Evolutionary conservation across 1,140 invertebrate species (phyloP).

Genomic region (Proctacanthus coquilletti): DNA sequence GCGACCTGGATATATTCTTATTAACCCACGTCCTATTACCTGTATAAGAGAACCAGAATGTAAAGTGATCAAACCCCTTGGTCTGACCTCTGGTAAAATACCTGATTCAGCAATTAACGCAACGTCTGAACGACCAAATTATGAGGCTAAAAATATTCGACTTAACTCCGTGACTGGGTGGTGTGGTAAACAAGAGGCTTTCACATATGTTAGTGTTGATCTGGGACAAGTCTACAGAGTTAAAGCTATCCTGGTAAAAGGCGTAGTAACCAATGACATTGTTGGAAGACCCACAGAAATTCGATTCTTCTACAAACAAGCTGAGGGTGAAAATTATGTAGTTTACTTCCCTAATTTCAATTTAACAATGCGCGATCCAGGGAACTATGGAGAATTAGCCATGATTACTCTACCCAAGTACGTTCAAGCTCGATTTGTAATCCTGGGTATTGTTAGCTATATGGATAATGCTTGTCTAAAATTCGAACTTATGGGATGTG

Average conservation of each 20-base stretch:
- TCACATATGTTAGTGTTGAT: constrained; percentile 90
- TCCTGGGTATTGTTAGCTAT: constrained; percentile 86
- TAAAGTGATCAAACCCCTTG: constrained; percentile 79
- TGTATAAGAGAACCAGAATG: constrained; percentile 88
- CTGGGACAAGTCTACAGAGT: constrained; percentile 78
- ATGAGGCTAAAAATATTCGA: constrained; percentile 79
- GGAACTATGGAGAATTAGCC: constrained; percentile 85
- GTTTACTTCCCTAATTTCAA: constrained; percentile 95
- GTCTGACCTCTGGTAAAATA: constrained; percentile 78
- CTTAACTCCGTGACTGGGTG: constrained; percentile 87
- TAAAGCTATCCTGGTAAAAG: constrained; percentile 83
- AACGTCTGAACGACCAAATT: constrained; percentile 81
- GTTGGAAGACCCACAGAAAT: constrained; percentile 90
- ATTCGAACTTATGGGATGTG: constrained; percentile 92
- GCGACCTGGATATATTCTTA: constrained; percentile 82
- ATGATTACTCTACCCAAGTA: constrained; percentile 91
- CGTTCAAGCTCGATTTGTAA: constrained; percentile 83
- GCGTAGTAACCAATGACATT: constrained; percentile 87
- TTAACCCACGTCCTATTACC: constrained; percentile 76
- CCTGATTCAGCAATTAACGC: constrained; percentile 94
- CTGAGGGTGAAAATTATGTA: constrained; percentile 84
- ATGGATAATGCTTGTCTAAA: constrained; percentile 93
- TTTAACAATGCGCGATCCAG: constrained; percentile 79
- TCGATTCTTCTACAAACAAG: constrained; percentile 91
- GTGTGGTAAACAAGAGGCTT: constrained; percentile 88